phyloP scores from a whole-genome alignment of 35 echinoderm and acorn worm species.

The Apostichopus japonicus region DNA sequence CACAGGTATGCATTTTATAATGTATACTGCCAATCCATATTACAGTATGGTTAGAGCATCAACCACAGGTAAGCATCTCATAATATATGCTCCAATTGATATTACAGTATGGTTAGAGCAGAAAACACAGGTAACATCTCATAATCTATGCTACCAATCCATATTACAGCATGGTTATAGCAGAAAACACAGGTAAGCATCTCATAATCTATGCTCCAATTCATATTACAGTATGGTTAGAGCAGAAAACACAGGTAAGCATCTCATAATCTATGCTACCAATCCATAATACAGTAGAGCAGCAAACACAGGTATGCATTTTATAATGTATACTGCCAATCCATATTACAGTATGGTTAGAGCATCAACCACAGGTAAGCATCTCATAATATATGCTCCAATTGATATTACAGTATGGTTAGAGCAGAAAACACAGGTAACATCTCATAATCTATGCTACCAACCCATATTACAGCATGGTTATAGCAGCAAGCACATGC shows the following conservation, averaged over 20 bases:
- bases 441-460: background rate
- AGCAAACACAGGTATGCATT: conserved; percentile 77
- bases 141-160: too few relatives aligned
- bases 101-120: conserved; percentile 56
- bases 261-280: background rate
- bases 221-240: background rate
- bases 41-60: too few relatives aligned
- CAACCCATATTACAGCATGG: background rate
- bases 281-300: conserved; percentile 52
- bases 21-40: too few relatives aligned
- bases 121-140: conserved; percentile 64
- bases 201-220: too few relatives aligned
- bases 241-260: conserved; percentile 81
- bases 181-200: conserved; percentile 65
- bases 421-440: conserved; percentile 81
- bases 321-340: too few relatives aligned
- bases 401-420: background rate
- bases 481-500: conserved; percentile 90
- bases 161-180: conserved; percentile 40
- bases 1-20: conserved; percentile 52
- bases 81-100: too few relatives aligned
- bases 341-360: too few relatives aligned
- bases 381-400: too few relatives aligned
- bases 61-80: too few relatives aligned
- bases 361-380: too few relatives aligned